phyloP scores from a whole-genome alignment of 1,140 invertebrate species.

The Zelostemma sp. region DNA sequence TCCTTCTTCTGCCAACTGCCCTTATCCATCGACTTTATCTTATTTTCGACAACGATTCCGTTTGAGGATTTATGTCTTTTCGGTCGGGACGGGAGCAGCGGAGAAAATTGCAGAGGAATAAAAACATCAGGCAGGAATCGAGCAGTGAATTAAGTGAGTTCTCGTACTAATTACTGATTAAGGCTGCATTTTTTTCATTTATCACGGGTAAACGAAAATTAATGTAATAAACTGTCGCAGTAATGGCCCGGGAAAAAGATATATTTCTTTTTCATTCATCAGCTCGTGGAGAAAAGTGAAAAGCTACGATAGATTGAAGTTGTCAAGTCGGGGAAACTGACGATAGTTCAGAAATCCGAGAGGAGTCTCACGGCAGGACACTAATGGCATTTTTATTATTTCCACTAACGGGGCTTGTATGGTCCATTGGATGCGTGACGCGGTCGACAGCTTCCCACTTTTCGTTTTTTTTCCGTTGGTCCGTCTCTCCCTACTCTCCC shows the following conservation, averaged over 20 bases:
- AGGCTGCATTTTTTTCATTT: too few species aligned
- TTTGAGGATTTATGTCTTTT: constrained; percentile 64
- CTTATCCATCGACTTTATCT: constrained; percentile 64
- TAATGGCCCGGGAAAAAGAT: neutral
- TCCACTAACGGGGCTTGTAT: constrained; percentile 51
- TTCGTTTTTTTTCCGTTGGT: constrained; percentile 28
- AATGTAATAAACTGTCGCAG: too few species aligned
- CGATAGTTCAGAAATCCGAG: constrained; percentile 31
- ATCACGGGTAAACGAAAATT: too few species aligned
- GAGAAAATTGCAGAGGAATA: constrained; percentile 13
- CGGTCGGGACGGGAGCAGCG: constrained; percentile 33
- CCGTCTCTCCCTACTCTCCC: constrained; percentile 20
- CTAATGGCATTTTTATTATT: constrained; percentile 71
- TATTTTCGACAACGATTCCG: constrained; percentile 64
- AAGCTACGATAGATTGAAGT: constrained; percentile 61
- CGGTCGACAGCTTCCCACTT: constrained; percentile 57
- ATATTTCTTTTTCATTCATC: constrained; percentile 4
- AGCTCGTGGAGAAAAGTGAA: constrained; percentile 28
- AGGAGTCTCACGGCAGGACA: constrained; percentile 38
- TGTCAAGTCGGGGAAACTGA: constrained; percentile 54
- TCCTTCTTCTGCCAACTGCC: constrained; percentile 33
- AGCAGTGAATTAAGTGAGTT: neutral
- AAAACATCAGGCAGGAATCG: constrained; percentile 2
- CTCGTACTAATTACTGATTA: neutral
- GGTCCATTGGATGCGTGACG: constrained; percentile 68